phyloP scores from a whole-genome alignment of 2,797 vertebrate genomes.

The Chelmon rostratus region DNA sequence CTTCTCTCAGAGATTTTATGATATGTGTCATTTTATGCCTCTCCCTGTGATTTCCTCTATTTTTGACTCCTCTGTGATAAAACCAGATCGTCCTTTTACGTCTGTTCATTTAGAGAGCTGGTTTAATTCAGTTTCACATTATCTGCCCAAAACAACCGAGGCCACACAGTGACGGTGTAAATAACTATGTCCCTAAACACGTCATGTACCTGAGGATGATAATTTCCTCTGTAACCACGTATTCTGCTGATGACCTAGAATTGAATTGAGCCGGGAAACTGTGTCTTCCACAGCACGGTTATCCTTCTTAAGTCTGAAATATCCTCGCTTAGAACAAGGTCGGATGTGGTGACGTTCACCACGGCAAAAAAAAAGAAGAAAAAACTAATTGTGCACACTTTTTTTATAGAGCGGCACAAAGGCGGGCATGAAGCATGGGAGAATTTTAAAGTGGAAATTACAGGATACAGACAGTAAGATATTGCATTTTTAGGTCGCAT shows the following conservation, averaged over 20 bases:
- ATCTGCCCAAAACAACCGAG: conserved; percentile 5
- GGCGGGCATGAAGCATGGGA: neutral
- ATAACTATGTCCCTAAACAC: conserved; percentile 25
- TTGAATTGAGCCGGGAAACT: conserved; percentile 22
- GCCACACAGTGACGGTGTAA: conserved; percentile 11
- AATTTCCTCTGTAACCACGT: conserved; percentile 43
- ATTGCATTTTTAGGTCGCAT: conserved; percentile 2
- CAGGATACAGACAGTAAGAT: conserved; percentile 2
- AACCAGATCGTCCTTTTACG: neutral
- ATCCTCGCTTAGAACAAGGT: conserved; percentile 51
- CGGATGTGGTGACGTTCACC: conserved; percentile 12
- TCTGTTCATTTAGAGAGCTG: neutral
- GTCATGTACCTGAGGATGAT: conserved; percentile 17
- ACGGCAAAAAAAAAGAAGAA: neutral
- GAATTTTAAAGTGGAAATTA: conserved; percentile 4
- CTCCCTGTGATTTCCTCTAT: neutral
- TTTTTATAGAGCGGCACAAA: neutral
- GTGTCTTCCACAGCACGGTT: conserved; percentile 28
- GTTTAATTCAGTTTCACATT: conserved; percentile 19
- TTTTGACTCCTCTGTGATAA: neutral
- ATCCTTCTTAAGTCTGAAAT: conserved; percentile 38
- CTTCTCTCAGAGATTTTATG: conserved; percentile 7
- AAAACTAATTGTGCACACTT: neutral
- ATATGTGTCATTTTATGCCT: neutral
- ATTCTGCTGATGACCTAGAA: conserved; percentile 47